Evolutionary conservation across 1,140 invertebrate genomes (phyloP), one percentile per base, ranked within the genome.

Genomic region (Cephus cinctus): DNA sequence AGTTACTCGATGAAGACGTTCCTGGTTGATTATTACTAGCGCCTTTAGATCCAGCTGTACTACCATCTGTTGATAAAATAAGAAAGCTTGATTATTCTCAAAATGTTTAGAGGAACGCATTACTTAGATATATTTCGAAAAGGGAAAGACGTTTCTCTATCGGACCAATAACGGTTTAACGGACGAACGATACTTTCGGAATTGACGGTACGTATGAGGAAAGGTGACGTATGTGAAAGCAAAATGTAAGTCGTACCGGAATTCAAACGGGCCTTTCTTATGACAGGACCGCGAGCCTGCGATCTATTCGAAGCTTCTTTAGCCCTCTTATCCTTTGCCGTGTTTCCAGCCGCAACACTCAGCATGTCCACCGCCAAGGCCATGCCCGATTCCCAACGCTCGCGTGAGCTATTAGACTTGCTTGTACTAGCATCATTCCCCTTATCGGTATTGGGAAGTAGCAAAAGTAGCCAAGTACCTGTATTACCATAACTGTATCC

Each of bases 251-350:
- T 52, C 50, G 35, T 62, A 69, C 71, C 69, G 47, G 60, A 41
- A 54, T 59, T 70, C 38, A 63, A 54, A 41, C 68, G 66, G 11
- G 57, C 20, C 50, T 67, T 75, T 50, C 67, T 55, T 4, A 71
- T 43, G 5, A 66, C 54, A 4, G 75, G 69, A 16, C 60, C 62
- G 39, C 70, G 67, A 14, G 64, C 67, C 51, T 76, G 71, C 2
- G 71, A 70, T 21, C 71, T 69, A 59, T 86, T 87, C 53, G 86
- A 87, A 1, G 82, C 84, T 66, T 90, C 87, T 60, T 90, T 90
- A 19, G 85, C 80, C 31, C 89, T 81, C 72, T 92, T 92, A 67
- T 90, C 89, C 72, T 90, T 89, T 25, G 88, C 88, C 3, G 86
- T 88, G 45, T 87, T 86, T 34, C 88, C 90, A 35, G 90, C 89